Evolutionary conservation across 1,140 invertebrate species (phyloP).

Genomic region (Drosophila orosa): DNA sequence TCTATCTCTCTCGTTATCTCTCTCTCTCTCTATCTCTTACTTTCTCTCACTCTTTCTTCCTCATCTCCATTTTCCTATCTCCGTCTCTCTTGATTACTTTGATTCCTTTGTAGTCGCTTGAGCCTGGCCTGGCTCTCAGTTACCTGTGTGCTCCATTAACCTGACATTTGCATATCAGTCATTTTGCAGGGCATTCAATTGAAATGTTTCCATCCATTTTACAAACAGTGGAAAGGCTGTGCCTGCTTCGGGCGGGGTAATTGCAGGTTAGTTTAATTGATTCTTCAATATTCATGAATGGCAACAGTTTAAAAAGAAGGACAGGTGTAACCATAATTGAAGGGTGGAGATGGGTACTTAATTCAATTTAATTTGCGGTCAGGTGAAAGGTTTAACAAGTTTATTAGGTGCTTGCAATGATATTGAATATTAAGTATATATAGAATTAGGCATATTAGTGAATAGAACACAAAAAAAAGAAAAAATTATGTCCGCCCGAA

Average conservation of each 20-base stretch:
- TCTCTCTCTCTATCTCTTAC: background rate
- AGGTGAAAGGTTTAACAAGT: background rate
- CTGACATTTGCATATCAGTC: constrained; percentile 57
- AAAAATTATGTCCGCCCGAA: too few relatives aligned
- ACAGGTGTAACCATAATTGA: constrained; percentile 19
- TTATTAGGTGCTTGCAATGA: background rate
- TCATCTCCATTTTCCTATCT: constrained; percentile 15
- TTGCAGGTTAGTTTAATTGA: constrained; percentile 27
- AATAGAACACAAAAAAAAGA: too few relatives aligned
- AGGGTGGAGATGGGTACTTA: background rate
- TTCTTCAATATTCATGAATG: constrained; percentile 28
- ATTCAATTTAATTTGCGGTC: background rate
- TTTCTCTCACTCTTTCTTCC: constrained; percentile 3
- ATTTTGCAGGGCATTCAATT: constrained; percentile 62
- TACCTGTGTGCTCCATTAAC: constrained; percentile 79
- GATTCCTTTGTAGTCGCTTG: constrained; percentile 57
- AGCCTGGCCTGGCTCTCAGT: constrained; percentile 58
- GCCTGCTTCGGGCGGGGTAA: constrained; percentile 34
- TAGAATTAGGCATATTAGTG: too few relatives aligned
- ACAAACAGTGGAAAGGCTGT: constrained; percentile 11
- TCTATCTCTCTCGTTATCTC: constrained; percentile 5
- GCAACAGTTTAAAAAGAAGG: background rate
- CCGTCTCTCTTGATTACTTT: constrained; percentile 32
- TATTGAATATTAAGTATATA: background rate
- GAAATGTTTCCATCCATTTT: constrained; percentile 59